Evolutionary conservation across 2,113 vertebrate species (phyloP), one percentile per base, ranked within the genome.

Genomic region (Typhlomys cinereus): DNA sequence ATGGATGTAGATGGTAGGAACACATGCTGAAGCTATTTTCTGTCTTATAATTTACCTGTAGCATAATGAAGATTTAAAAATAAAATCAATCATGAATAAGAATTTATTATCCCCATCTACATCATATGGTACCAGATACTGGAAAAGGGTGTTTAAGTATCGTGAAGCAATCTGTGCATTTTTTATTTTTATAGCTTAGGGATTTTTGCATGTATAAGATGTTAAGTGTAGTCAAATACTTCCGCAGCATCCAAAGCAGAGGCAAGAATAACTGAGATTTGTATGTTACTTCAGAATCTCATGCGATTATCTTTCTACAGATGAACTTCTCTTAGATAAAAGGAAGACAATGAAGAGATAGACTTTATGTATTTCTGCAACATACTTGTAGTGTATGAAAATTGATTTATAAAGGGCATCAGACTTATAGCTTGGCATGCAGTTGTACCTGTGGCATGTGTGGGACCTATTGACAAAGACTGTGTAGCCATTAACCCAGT

Each of bases 401-500:
- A 84, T 59, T 31, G 82, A 87, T 83, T 84, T n/a, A 15, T 66
- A 82, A 62, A 85, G 75, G 71, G 69, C 86, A 73, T 81, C 61
- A 67, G 31, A 73, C 85, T 93, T 78, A 48, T 48, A 92, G 70
- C 7, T 27, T 92, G 87, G 87, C 93, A 85, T 94, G 91, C 76
- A 52, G 54, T 89, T 94, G 54, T 73, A 74, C 92, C 86, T 39
- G 17, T 75, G 67, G 86, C 34, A 59, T 93, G 23, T 90, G 89
- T 41, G 87, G 91, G 85, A 81, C 44, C 69, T 93, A 90, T 73
- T 84, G 10, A 93, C 88, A 80, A 81, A 95, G 79, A 96, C 94
- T 78, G 15, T 93, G 89, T 96, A 95, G 78, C 48, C 93, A 61
- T 94, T 96, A 94, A 95, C 91, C 90, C 39, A 66, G 96, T 86